A percentile compares a stretch with the other conserved stretches of the same genome.
phyloP scores from a whole-genome alignment of 2,113 vertebrate genomes.

The Thamnaconus septentrionalis region DNA sequence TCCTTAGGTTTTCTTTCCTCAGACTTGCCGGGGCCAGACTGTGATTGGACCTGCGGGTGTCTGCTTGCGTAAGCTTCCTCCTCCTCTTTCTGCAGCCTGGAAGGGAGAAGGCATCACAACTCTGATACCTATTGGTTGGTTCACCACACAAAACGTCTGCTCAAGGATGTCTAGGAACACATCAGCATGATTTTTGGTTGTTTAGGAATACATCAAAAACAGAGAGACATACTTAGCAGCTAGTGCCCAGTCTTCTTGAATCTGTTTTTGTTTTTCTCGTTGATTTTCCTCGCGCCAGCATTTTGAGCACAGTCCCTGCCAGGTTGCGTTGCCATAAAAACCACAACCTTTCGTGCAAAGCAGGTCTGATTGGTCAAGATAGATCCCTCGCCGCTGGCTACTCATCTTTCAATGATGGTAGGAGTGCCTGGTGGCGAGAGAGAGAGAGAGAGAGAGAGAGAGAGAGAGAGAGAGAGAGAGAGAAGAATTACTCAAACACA shows the following conservation, averaged over 20 bases:
- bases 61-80: constrained; percentile 89
- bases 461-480: too few species aligned
- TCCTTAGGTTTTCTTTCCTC: constrained; percentile 94
- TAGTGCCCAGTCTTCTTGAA: constrained; percentile 93
- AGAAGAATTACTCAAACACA: too few species aligned
- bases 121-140: neutral
- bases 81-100: constrained; percentile 88
- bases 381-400: constrained; percentile 89
- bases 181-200: neutral
- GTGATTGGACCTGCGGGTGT: constrained; percentile 80
- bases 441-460: too few species aligned
- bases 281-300: constrained; percentile 96
- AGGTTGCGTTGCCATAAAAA: constrained; percentile 92
- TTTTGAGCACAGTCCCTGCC: constrained; percentile 95
- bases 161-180: neutral
- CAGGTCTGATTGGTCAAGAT: constrained; percentile 92
- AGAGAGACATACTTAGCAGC: constrained; percentile 83
- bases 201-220: neutral
- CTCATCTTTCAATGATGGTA: constrained; percentile 74
- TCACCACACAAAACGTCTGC: neutral
- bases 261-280: constrained; percentile 87
- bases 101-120: neutral
- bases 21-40: constrained; percentile 84
- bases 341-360: constrained; percentile 96
- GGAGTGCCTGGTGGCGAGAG: too few species aligned